These are phyloP conservation scores for Marmota monax DNA, from an alignment of 2,113 vertebrate species.

Conservation along the genomic window DNA sequence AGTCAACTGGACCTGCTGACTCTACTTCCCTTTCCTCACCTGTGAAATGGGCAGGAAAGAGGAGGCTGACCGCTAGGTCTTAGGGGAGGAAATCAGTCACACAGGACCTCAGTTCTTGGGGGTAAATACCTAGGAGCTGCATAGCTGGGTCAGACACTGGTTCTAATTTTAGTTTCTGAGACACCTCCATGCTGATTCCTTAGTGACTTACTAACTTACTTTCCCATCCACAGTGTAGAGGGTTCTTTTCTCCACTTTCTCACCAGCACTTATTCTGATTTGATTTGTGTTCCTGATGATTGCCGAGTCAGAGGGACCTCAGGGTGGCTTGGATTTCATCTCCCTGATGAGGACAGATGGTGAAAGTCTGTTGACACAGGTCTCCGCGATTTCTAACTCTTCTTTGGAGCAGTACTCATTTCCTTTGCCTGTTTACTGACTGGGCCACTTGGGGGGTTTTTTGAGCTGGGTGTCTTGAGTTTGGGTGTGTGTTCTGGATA, in stretches of 20 bases:
- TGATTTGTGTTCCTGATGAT: no score
- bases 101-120: not conserved
- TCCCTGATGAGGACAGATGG: no score
- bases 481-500: no score
- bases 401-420: no score
- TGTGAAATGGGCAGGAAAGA: not conserved
- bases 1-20: not conserved
- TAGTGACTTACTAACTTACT: not conserved
- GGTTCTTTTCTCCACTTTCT: not conserved
- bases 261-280: no score
- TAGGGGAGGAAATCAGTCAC: not conserved
- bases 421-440: no score
- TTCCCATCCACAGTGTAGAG: not conserved
- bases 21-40: not conserved
- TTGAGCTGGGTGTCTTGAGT: no score
- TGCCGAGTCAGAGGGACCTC: no score
- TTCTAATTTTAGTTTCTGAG: not conserved
- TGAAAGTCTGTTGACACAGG: no score
- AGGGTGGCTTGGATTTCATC: no score
- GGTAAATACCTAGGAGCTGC: not conserved
- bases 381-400: no score
- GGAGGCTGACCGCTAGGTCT: not conserved
- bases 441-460: no score
- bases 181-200: not conserved
- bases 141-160: not conserved